phyloP scores from a whole-genome alignment of 2,113 vertebrate species.

The Rattus rattus region DNA sequence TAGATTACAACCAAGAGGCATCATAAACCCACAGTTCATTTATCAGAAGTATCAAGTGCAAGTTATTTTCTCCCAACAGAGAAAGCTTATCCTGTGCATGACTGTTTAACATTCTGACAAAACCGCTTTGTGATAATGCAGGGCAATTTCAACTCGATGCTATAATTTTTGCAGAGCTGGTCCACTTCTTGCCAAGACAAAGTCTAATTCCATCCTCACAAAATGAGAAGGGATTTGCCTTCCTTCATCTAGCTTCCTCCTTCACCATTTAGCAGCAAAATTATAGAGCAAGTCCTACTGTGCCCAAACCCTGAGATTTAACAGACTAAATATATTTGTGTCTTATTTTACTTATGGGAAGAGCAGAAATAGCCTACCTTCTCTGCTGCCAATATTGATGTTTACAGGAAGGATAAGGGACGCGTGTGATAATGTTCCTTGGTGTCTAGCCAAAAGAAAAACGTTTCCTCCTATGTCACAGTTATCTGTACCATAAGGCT shows the following conservation, averaged over 20 bases:
- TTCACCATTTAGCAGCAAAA: conserved; percentile 56
- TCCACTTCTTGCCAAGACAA: conserved; percentile 56
- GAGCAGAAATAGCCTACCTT: neutral
- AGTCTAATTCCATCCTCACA: conserved; percentile 40
- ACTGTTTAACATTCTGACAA: conserved; percentile 47
- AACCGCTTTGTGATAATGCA: neutral
- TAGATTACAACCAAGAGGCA: conserved; percentile 38
- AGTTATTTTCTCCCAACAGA: conserved; percentile 11
- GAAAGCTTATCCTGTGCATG: neutral
- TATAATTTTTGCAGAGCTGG: conserved; percentile 45
- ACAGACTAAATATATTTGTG: conserved; percentile 38
- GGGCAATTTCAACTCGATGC: conserved; percentile 45
- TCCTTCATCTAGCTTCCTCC: conserved; percentile 12
- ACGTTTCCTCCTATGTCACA: neutral
- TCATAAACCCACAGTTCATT: neutral
- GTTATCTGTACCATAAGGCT: fast-evolving
- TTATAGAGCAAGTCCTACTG: neutral
- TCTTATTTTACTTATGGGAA: neutral
- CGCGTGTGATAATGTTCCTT: neutral
- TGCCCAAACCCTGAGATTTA: neutral
- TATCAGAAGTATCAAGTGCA: neutral
- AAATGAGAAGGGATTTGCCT: conserved; percentile 55
- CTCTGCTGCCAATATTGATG: neutral
- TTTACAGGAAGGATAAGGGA: neutral
- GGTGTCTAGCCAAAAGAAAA: neutral